A percentile compares a stretch with the other conserved stretches of the same genome.
Conservation (phyloP, 1,140 invertebrate species). For the Paraescarpia echinospica region DNA sequence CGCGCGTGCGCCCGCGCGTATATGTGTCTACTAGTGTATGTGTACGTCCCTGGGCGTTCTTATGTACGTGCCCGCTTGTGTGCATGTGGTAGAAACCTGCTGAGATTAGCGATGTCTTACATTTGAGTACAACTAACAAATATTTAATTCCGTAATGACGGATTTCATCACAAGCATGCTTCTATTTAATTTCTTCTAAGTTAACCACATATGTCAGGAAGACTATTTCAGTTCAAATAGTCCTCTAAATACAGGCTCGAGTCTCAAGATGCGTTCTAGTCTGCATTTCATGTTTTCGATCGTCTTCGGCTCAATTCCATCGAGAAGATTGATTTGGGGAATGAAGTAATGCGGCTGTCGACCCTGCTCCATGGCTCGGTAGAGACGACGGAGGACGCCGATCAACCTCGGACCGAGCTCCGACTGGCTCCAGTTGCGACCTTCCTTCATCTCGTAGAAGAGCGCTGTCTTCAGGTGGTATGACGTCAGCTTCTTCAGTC, state of each 20-base stretch:
- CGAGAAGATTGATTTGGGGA: not conserved
- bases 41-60: too few relatives aligned
- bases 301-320: not conserved
- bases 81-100: too few relatives aligned
- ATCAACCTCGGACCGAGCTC: constrained; percentile 10
- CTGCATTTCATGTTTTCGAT: constrained; percentile 11
- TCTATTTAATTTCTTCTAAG: too few relatives aligned
- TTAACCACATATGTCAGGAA: too few relatives aligned
- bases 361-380: not conserved
- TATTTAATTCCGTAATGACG: too few relatives aligned
- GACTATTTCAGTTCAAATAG: not conserved
- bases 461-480: constrained; percentile 20
- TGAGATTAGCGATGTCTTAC: too few relatives aligned
- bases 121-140: too few relatives aligned
- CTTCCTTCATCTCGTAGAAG: constrained; percentile 15
- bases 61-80: too few relatives aligned
- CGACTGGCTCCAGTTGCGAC: not conserved
- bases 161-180: too few relatives aligned
- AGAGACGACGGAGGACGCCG: not conserved
- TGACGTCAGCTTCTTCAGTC: not conserved
- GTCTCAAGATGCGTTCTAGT: not conserved
- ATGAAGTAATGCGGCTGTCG: constrained; percentile 14
- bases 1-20: too few relatives aligned
- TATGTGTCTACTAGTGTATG: too few relatives aligned
- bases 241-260: constrained; percentile 8